Base-by-base conservation (phyloP, 2,888 invertebrate species). In the Drosophila anomelani region DNA sequence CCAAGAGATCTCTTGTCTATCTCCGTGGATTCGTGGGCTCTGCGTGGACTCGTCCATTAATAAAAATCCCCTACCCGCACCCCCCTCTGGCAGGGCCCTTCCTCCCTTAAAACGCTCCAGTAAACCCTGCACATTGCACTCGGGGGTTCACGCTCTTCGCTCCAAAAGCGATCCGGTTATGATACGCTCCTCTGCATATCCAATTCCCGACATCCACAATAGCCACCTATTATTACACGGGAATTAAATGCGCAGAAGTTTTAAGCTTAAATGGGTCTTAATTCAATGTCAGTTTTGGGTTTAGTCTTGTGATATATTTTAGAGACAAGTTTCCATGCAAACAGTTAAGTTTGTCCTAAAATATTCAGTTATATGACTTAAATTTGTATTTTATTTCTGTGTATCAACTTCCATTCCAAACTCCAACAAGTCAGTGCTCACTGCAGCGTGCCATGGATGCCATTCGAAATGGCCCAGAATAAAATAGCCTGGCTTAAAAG, bases 361-460 rank as follows among this genome's bases (percentile, higher is more conserved):
- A 26, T 26, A 4, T 26, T 26, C 4, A 5, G 26, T 4, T 26
- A 26, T 26, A 26, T 23, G 26, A 4, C 29, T 29, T 29, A 8
- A 8, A 29, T 8, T 29, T 29, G 7, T 29, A 29, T 29, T 34
- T 44, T 47, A 29, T 47, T 47, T 47, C 29, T 29, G 47, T 47
- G 47, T 32, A 47, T 17, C 5, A 67, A 64, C 77, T 58, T 34
- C 62, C n/a, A 61, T 32, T 29, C 29, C 46, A 38, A 55, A 38
- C 54, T 20, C 34, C 17, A 23, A 34, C 49, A 29, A 49, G 36
- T 29, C 60, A 55, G 73, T 88, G 89, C 51, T 71, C 89, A 89
- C 72, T 71, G 89, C 89, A 85, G 89, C 84, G 89, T 85, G 85
- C 84, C 89, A 60, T 77, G 85, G 85, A 84, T 84, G 81, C 87